Conservation (phyloP, 2,888 invertebrate genomes). For the Spatulosminthurus flaviceps region DNA sequence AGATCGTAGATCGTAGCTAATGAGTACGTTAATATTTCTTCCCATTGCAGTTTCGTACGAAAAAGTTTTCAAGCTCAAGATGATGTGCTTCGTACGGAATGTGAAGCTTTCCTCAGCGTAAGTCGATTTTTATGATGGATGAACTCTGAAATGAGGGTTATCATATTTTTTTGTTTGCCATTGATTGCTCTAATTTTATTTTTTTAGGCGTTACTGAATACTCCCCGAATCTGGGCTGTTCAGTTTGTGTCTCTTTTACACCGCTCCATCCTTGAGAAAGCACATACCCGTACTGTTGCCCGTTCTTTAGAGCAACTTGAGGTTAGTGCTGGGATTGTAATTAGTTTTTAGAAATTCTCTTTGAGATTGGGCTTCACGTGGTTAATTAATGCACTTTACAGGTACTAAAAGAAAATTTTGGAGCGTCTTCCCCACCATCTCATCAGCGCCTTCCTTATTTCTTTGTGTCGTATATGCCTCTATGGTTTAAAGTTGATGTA, state of each 20-base stretch:
- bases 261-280: constrained; percentile 80
- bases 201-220: constrained; percentile 70
- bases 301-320: constrained; percentile 86
- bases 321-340: constrained; percentile 62
- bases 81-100: constrained; percentile 71
- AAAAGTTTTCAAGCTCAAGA: constrained; percentile 81
- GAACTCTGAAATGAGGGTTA: background rate
- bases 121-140: background rate
- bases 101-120: constrained; percentile 36
- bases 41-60: constrained; percentile 39
- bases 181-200: background rate
- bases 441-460: constrained; percentile 12
- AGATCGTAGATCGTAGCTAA: too few relatives aligned
- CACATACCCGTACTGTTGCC: constrained; percentile 83
- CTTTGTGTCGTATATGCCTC: constrained; percentile 33
- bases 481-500: constrained; percentile 30
- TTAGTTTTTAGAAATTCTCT: background rate
- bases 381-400: background rate
- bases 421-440: background rate
- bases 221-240: constrained; percentile 79
- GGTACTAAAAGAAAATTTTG: constrained; percentile 5
- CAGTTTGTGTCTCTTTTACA: constrained; percentile 78
- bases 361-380: background rate
- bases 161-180: background rate
- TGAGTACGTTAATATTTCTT: too few relatives aligned